These are phyloP conservation scores for Porites australiensis DNA, from an alignment of 64 coral and sea anemone species.

Conservation along the genomic window DNA sequence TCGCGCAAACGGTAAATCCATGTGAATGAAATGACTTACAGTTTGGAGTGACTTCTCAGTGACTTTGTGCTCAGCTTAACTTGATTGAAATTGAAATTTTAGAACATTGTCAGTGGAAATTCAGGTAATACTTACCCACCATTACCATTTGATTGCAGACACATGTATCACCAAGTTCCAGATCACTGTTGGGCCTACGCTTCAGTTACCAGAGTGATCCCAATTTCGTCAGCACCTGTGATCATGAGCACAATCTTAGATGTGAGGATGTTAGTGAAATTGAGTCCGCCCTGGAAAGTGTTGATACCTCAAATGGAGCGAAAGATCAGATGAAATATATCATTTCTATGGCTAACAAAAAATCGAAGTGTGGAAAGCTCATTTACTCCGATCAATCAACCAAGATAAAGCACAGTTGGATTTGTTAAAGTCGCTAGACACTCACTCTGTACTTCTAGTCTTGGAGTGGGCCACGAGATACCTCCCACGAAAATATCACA, in stretches of 20 bases:
- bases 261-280: slow-evolving; percentile 28
- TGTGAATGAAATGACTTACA: too few relatives aligned
- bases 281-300: slow-evolving; percentile 37
- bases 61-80: too few relatives aligned
- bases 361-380: slow-evolving; percentile 43
- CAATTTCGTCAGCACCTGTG: slow-evolving; percentile 2
- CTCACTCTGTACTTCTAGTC: background rate
- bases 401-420: background rate
- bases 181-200: slow-evolving; percentile 49
- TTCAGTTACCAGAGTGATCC: slow-evolving; percentile 18
- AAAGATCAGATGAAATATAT: slow-evolving; percentile 32
- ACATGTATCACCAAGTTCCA: slow-evolving; percentile 66
- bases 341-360: slow-evolving; percentile 29
- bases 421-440: background rate
- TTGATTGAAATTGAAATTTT: too few relatives aligned
- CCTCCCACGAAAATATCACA: slow-evolving; percentile 30
- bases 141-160: slow-evolving; percentile 12
- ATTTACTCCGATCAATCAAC: slow-evolving; percentile 27
- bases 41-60: too few relatives aligned
- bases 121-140: too few relatives aligned
- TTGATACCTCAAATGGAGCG: slow-evolving; percentile 1
- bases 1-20: too few relatives aligned
- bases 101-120: too few relatives aligned
- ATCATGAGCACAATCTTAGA: slow-evolving; percentile 18
- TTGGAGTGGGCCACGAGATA: slow-evolving; percentile 42